phyloP scores from a whole-genome alignment of 1,140 invertebrate species.

The Chironomus striatipennis region DNA sequence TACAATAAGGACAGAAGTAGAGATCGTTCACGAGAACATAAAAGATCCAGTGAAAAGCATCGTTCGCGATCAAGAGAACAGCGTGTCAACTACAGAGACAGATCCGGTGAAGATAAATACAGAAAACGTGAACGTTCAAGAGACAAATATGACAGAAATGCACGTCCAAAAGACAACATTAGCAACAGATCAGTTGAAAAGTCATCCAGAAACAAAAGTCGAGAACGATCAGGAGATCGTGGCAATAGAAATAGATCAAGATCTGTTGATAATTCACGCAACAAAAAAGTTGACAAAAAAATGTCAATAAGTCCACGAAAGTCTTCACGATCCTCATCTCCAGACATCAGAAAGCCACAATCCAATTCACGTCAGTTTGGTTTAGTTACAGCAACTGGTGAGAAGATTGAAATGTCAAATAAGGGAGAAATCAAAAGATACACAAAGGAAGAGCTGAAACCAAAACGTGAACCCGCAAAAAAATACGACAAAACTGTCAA shows the following conservation, averaged over 20 bases:
- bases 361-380: conserved; percentile 33
- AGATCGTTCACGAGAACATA: too few relatives aligned
- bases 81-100: too few relatives aligned
- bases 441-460: conserved; percentile 31
- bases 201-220: neutral
- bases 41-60: too few relatives aligned
- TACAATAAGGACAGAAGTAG: too few relatives aligned
- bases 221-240: neutral
- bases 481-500: conserved; percentile 35
- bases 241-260: neutral
- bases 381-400: conserved; percentile 43
- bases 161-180: neutral
- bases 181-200: neutral
- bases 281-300: neutral
- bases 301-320: neutral
- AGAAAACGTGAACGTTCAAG: too few relatives aligned
- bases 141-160: too few relatives aligned
- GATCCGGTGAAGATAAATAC: neutral
- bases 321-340: neutral
- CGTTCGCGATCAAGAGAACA: too few relatives aligned
- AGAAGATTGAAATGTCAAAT: conserved; percentile 33
- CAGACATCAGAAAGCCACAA: neutral
- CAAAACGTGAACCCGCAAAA: conserved; percentile 28
- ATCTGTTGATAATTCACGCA: neutral
- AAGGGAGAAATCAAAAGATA: conserved; percentile 24